Base-by-base conservation (phyloP, 1,140 invertebrate species). In the Tenebrio molitor region DNA sequence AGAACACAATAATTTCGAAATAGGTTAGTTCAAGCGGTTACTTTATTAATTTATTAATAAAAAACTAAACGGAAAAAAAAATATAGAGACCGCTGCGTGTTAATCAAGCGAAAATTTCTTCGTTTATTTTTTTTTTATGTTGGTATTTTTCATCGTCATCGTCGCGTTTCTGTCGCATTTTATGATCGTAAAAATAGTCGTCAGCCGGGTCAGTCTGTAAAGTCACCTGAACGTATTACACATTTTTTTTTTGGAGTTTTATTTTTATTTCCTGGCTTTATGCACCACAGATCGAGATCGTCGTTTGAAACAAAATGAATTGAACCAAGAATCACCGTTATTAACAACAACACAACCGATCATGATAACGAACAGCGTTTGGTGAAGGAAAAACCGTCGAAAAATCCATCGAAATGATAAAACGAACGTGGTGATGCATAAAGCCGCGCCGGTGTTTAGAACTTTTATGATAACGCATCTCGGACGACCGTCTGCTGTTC, bases 181-280 rank as follows among this genome's bases (percentile, higher is more conserved):
- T 29, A 25, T 58, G 12, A 39, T 71, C 53, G 36, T 77, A 74
- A 79, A 79, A 79, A 76, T 71, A 50, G 79, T 81, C 79, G 74
- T 80, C 78, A 77, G 78, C 78, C 80, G 79, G 80, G 80, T 81
- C 77, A 81, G 79, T 81, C 79, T 80, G 77, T 79, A 65, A 78
- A 72, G 71, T 81, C 78, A 75, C 75, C 76, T 74, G 72, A 72
- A 78, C 78, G 72, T 73, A 68, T 64, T 46, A 62, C 14, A 8
- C 29, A 53, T 25, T 72, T 46, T 68, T 69, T 63, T 68, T 44
- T 17, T 39, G 36, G n/a, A n/a, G n/a, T n/a, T 39, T 39, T 39
- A 12, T 39, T 39, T 39, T 39, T 7, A 39, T 8, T n/a, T 67
- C 50, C 25, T 66, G 76, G 77, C 77, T 72, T 76, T 76, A 73